Conservation (phyloP, 2,888 invertebrate species). For the Rhagonycha fulva region DNA sequence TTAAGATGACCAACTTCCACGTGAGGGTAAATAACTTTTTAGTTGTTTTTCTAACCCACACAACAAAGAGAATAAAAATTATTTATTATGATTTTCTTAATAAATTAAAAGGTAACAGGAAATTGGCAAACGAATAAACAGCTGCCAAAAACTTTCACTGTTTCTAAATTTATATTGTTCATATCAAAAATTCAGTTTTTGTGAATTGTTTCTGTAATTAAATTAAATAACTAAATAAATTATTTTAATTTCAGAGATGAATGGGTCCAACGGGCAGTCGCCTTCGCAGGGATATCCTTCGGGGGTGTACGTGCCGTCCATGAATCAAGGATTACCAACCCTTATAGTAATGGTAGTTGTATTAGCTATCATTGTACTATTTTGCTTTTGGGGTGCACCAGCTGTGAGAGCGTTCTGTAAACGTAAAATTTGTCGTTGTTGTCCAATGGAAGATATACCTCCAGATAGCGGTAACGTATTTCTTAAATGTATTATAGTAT, state of each 20-base stretch:
- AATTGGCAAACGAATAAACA: neutral
- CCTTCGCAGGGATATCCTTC: slow-evolving; percentile 37
- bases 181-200: neutral
- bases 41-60: neutral
- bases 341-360: slow-evolving; percentile 62
- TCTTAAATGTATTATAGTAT: neutral
- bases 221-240: neutral
- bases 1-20: too few species aligned
- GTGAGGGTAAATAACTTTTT: too few species aligned
- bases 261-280: neutral
- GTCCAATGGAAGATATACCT: slow-evolving; percentile 55
- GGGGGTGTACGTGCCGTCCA: slow-evolving; percentile 36
- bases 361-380: slow-evolving; percentile 60
- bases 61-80: neutral
- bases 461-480: slow-evolving; percentile 43
- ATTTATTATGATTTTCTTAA: neutral
- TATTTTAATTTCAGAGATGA: slow-evolving; percentile 13
- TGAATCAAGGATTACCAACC: slow-evolving; percentile 57
- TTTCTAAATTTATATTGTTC: neutral
- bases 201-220: neutral
- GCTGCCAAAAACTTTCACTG: neutral
- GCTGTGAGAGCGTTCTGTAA: slow-evolving; percentile 59
- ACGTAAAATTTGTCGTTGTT: slow-evolving; percentile 54
- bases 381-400: slow-evolving; percentile 64
- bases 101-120: neutral